Evolutionary conservation across 2,797 vertebrate genomes (phyloP).

Genomic region (Sebastiscus albofasciatus): DNA sequence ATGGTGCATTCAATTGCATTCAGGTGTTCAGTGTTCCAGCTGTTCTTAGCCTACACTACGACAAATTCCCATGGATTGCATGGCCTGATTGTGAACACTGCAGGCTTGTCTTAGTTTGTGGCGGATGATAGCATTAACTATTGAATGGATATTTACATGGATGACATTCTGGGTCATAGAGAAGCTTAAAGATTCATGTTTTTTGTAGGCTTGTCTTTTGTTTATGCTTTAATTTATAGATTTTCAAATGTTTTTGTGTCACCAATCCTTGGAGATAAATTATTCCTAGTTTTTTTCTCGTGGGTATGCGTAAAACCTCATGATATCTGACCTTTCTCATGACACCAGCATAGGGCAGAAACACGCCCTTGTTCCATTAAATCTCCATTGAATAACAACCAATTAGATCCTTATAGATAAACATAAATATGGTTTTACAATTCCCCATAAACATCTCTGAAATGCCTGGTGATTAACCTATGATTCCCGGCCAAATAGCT

Average conservation of each 20-base stretch:
- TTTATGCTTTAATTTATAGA: background rate
- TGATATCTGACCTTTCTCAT: background rate
- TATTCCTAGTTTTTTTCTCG: background rate
- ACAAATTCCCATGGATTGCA: slow-evolving; percentile 21
- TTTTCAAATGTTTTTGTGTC: background rate
- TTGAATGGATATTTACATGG: background rate
- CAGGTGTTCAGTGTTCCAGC: slow-evolving; percentile 45
- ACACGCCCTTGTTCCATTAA: background rate
- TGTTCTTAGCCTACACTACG: slow-evolving; percentile 4
- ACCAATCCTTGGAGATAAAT: background rate
- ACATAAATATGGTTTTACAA: slow-evolving; percentile 46
- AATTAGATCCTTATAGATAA: slow-evolving; percentile 26
- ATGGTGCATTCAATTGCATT: slow-evolving; percentile 55
- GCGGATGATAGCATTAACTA: background rate
- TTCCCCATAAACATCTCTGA: slow-evolving; percentile 47
- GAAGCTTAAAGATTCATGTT: background rate
- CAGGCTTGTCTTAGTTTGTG: background rate
- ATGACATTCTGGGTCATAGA: background rate
- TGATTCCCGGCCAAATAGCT: slow-evolving; percentile 38
- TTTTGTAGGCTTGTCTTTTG: background rate
- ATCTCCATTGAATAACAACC: slow-evolving; percentile 20
- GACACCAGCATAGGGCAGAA: background rate
- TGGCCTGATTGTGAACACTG: background rate
- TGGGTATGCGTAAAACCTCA: background rate
- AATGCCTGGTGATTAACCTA: slow-evolving; percentile 46